Conservation (phyloP, 2,113 vertebrate species). For the Ciconia stormi region DNA sequence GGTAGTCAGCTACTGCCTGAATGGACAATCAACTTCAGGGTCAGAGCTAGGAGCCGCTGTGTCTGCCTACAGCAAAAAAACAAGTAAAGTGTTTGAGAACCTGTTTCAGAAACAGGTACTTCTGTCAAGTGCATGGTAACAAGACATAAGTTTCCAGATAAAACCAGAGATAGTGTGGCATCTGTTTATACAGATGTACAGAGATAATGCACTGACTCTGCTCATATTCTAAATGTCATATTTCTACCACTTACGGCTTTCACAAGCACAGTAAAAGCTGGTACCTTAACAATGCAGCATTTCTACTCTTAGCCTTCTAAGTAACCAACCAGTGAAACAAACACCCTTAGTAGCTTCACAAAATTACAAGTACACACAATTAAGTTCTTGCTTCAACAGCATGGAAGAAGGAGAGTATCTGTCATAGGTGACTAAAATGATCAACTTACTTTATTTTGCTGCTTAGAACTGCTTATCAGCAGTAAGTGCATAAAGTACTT, state of each 20-base stretch:
- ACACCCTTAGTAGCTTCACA: not conserved
- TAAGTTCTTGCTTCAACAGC: not conserved
- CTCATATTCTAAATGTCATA: not conserved
- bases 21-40: not conserved
- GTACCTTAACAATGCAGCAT: not conserved
- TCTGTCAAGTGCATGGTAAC: not conserved
- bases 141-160: not conserved
- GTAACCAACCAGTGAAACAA: not conserved
- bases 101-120: not conserved
- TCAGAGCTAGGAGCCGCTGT: not conserved
- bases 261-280: not conserved
- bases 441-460: not conserved
- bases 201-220: not conserved
- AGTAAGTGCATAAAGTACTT: not conserved
- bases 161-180: not conserved
- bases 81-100: not conserved
- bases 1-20: not conserved
- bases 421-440: not conserved
- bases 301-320: not conserved
- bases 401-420: not conserved
- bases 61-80: not conserved
- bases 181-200: not conserved
- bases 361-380: not conserved
- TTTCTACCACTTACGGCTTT: not conserved
- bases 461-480: not conserved